A percentile compares a stretch with the other conserved stretches of the same genome.
Evolutionary conservation across 2,113 vertebrate genomes (phyloP).

Genomic region (Eleginops maclovinus): DNA sequence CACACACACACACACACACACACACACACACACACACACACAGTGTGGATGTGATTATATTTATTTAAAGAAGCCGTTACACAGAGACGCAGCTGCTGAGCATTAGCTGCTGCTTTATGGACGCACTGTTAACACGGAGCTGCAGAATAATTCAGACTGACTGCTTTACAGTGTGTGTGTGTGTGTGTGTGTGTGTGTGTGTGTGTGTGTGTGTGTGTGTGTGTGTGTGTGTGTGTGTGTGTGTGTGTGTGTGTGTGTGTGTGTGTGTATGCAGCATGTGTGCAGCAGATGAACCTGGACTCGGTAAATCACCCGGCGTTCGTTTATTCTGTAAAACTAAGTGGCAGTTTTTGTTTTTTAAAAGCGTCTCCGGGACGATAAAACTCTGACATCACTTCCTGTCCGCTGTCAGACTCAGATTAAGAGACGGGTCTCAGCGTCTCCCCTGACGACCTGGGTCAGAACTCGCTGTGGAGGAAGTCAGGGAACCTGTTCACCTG

Average conservation of each 20-base stretch:
- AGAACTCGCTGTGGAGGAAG: background rate
- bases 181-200: slow-evolving; percentile 15
- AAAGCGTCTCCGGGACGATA: background rate
- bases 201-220: too few relatives aligned
- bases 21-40: too few relatives aligned
- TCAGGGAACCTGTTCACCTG: slow-evolving; percentile 17
- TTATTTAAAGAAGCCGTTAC: too few relatives aligned
- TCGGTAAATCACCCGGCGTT: background rate
- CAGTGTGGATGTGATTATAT: too few relatives aligned
- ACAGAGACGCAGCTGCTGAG: slow-evolving; percentile 2
- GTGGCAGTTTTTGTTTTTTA: background rate
- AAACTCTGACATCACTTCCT: slow-evolving; percentile 38
- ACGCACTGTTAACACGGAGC: background rate
- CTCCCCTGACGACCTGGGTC: background rate
- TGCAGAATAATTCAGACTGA: slow-evolving; percentile 51
- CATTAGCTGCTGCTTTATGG: slow-evolving; percentile 18
- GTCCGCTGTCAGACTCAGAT: background rate
- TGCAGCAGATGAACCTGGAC: background rate
- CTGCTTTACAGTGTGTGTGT: slow-evolving; percentile 64
- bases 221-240: too few relatives aligned
- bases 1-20: background rate
- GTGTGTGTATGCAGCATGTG: too few relatives aligned
- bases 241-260: too few relatives aligned
- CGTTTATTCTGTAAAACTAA: background rate
- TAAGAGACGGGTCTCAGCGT: background rate